Conservation (phyloP, 2,888 invertebrate species). For the Chalcosyrphus nemorum region DNA sequence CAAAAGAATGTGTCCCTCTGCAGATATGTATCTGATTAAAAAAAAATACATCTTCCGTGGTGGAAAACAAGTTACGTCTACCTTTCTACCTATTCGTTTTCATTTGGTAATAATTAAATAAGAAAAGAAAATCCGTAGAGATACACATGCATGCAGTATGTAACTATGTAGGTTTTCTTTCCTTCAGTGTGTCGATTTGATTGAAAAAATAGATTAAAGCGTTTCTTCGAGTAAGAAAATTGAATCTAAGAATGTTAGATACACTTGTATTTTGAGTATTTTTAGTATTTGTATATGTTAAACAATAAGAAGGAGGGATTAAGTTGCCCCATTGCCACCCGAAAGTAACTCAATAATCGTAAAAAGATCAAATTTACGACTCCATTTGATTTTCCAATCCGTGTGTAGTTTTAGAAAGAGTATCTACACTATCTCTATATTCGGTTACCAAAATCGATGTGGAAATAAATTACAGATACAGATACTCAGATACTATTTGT, state of each 20-base stretch:
- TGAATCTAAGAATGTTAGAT: slow-evolving; percentile 53
- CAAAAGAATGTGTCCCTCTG: slow-evolving; percentile 25
- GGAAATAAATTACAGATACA: slow-evolving; percentile 66
- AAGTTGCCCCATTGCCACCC: slow-evolving; percentile 68
- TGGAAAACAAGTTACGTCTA: slow-evolving; percentile 40
- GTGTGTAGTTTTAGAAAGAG: slow-evolving; percentile 22
- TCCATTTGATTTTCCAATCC: slow-evolving; percentile 41
- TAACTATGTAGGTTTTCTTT: slow-evolving; percentile 25
- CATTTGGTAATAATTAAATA: slow-evolving; percentile 52
- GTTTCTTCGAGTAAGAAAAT: slow-evolving; percentile 31
- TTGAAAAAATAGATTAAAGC: slow-evolving; percentile 60
- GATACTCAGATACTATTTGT: slow-evolving; percentile 24
- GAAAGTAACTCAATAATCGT: slow-evolving; percentile 70
- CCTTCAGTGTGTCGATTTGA: slow-evolving; percentile 54
- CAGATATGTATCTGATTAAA: slow-evolving; percentile 44
- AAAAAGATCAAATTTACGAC: slow-evolving; percentile 71
- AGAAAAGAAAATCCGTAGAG: slow-evolving; percentile 18
- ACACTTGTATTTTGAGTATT: slow-evolving; percentile 40
- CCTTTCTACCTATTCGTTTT: slow-evolving; percentile 2
- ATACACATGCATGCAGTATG: no score
- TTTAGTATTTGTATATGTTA: slow-evolving; percentile 53
- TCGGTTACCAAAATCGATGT: slow-evolving; percentile 65
- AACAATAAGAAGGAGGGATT: slow-evolving; percentile 48
- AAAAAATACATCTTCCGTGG: slow-evolving; percentile 21
- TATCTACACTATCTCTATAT: slow-evolving; percentile 60